A percentile compares a stretch with the other conserved stretches of the same genome.
Evolutionary conservation across 1,140 invertebrate species (phyloP).

Genomic region (Atopsyche davidsoni): DNA sequence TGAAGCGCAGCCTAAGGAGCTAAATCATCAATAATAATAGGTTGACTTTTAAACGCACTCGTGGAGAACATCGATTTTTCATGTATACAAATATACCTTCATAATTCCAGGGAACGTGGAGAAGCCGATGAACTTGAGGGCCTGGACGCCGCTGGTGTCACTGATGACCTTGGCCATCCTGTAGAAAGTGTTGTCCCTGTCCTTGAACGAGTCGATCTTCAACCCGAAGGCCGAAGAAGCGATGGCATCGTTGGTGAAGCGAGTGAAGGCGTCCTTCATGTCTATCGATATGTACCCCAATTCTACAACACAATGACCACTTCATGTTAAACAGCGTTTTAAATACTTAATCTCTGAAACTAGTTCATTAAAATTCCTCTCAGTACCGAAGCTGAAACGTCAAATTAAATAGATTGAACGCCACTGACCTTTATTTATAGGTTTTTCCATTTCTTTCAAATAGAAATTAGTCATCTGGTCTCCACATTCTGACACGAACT

Average conservation of each 20-base stretch:
- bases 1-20: slow-evolving; percentile 29
- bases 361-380: too few species aligned
- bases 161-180: slow-evolving; percentile 27
- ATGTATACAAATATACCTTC: neutral
- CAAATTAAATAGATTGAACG: too few species aligned
- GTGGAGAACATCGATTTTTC: neutral
- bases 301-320: neutral
- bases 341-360: too few species aligned
- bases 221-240: slow-evolving; percentile 38
- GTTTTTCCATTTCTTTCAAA: slow-evolving; percentile 13
- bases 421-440: slow-evolving; percentile 2
- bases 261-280: slow-evolving; percentile 37
- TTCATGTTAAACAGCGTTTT: too few species aligned
- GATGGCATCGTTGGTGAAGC: slow-evolving; percentile 41
- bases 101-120: slow-evolving; percentile 24
- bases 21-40: slow-evolving; percentile 3
- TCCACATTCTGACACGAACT: slow-evolving; percentile 39
- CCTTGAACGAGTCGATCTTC: slow-evolving; percentile 30
- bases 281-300: slow-evolving; percentile 25
- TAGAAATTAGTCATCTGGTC: slow-evolving; percentile 24
- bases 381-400: too few species aligned
- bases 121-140: slow-evolving; percentile 26
- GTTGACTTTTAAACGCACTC: neutral
- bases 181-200: slow-evolving; percentile 34
- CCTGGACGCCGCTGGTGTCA: slow-evolving; percentile 16